Percentiles rank a stretch among this genome's conserved stretches.
Conservation (phyloP, 2,113 vertebrate species). For the Gambusia holbrooki region DNA sequence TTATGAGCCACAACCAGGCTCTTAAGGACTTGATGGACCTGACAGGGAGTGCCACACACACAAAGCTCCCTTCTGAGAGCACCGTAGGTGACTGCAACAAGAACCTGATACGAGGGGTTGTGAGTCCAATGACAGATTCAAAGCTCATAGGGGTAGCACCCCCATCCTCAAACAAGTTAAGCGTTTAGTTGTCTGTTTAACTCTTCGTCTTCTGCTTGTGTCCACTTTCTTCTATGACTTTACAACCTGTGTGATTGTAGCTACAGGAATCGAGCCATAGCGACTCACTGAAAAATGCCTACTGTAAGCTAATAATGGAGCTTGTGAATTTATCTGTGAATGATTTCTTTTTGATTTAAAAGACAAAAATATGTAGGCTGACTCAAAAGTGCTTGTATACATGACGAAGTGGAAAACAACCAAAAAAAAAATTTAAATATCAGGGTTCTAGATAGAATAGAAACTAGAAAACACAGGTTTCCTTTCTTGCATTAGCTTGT, state of each 20-base stretch:
- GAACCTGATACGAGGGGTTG: conserved; percentile 94
- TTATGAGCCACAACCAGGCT: conserved; percentile 86
- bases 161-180: conserved; percentile 82
- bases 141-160: conserved; percentile 79
- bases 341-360: not conserved
- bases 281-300: conserved; percentile 27
- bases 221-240: conserved; percentile 12
- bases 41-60: conserved; percentile 87
- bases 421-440: conserved; percentile 8
- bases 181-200: conserved; percentile 67
- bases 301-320: conserved; percentile 16
- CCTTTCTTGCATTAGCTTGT: conserved; percentile 7
- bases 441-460: conserved; percentile 36
- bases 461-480: conserved; percentile 20
- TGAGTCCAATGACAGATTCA: conserved; percentile 89
- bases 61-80: conserved; percentile 85
- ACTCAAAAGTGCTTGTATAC: not conserved
- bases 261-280: conserved; percentile 64
- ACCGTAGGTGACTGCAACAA: conserved; percentile 93
- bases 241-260: conserved; percentile 16
- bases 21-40: conserved; percentile 97
- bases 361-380: conserved; percentile 12
- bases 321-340: not conserved
- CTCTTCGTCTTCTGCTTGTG: conserved; percentile 16
- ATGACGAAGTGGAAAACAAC: not conserved